phyloP scores from a whole-genome alignment of 2,113 vertebrate genomes.

The Melanotaenia duboulayi region DNA sequence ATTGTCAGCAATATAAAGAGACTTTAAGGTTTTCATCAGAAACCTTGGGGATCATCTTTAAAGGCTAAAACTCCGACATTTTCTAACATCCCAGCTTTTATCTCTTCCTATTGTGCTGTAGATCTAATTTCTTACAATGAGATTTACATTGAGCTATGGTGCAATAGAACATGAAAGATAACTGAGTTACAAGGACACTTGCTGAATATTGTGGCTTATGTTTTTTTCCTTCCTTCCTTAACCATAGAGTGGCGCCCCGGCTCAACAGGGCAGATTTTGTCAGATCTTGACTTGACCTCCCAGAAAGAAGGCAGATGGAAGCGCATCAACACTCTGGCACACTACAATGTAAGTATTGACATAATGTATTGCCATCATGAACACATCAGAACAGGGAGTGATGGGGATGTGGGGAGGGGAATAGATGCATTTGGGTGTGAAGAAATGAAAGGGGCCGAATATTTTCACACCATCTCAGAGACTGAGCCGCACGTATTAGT shows the following conservation, averaged over 20 bases:
- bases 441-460: slow-evolving; percentile 3
- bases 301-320: slow-evolving; percentile 96
- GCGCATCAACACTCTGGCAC: slow-evolving; percentile 95
- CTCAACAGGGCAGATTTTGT: slow-evolving; percentile 96
- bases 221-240: slow-evolving; percentile 24
- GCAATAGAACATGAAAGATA: slow-evolving; percentile 17
- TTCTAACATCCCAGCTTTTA: slow-evolving; percentile 68
- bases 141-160: slow-evolving; percentile 1
- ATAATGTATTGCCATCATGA: slow-evolving; percentile 5
- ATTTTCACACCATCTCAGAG: slow-evolving; percentile 28
- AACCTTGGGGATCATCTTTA: slow-evolving; percentile 71
- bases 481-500: slow-evolving; percentile 18
- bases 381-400: background rate
- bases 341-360: slow-evolving; percentile 93
- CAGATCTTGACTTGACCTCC: slow-evolving; percentile 96
- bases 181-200: background rate
- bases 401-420: slow-evolving; percentile 8
- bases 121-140: slow-evolving; percentile 68
- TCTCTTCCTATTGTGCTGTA: slow-evolving; percentile 64
- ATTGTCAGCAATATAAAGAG: slow-evolving; percentile 37
- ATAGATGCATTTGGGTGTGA: slow-evolving; percentile 18
- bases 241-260: slow-evolving; percentile 95
- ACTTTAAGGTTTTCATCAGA: slow-evolving; percentile 54
- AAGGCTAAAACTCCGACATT: slow-evolving; percentile 67
- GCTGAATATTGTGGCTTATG: background rate